Evolutionary conservation across 1,140 invertebrate genomes (phyloP).

Genomic region (Psilanteris sp.): DNA sequence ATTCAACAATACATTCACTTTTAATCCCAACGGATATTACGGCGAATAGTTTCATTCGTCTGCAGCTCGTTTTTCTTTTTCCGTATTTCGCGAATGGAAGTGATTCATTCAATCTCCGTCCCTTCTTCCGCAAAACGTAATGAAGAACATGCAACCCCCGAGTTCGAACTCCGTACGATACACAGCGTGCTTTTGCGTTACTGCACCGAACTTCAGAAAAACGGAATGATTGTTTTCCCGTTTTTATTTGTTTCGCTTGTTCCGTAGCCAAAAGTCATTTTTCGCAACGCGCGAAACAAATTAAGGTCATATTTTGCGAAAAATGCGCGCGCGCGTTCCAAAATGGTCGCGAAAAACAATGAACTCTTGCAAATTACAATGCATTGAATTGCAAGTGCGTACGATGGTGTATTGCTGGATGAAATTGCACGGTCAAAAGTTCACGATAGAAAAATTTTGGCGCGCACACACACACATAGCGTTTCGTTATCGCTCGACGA

Average conservation of each 20-base stretch:
- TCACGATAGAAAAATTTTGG: slow-evolving; percentile 24
- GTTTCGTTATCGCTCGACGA: slow-evolving; percentile 9
- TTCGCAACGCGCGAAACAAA: slow-evolving; percentile 30
- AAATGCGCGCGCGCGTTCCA: slow-evolving; percentile 7
- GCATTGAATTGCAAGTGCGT: slow-evolving; percentile 3
- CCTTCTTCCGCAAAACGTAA: slow-evolving; percentile 52
- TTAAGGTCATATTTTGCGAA: slow-evolving; percentile 40
- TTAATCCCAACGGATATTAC: slow-evolving; percentile 59
- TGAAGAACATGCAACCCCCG: slow-evolving; percentile 50
- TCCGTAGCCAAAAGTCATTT: slow-evolving; percentile 12
- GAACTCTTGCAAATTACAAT: slow-evolving; percentile 6
- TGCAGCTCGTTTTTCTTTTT: slow-evolving; percentile 44
- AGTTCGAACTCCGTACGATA: slow-evolving; percentile 36
- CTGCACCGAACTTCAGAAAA: not conserved
- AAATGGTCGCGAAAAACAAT: slow-evolving; percentile 20
- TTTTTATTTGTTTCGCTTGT: slow-evolving; percentile 9
- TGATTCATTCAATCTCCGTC: slow-evolving; percentile 59
- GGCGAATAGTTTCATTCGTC: slow-evolving; percentile 55
- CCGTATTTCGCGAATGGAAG: slow-evolving; percentile 50
- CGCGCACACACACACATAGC: no score
- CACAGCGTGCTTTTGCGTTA: slow-evolving; percentile 1
- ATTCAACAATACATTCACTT: slow-evolving; percentile 58
- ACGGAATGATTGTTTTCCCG: slow-evolving; percentile 17
- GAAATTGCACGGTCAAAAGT: slow-evolving; percentile 12
- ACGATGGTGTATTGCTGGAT: not conserved